phyloP scores from a whole-genome alignment of 2,797 vertebrate species.

The Catamblyrhynchus diadema region DNA sequence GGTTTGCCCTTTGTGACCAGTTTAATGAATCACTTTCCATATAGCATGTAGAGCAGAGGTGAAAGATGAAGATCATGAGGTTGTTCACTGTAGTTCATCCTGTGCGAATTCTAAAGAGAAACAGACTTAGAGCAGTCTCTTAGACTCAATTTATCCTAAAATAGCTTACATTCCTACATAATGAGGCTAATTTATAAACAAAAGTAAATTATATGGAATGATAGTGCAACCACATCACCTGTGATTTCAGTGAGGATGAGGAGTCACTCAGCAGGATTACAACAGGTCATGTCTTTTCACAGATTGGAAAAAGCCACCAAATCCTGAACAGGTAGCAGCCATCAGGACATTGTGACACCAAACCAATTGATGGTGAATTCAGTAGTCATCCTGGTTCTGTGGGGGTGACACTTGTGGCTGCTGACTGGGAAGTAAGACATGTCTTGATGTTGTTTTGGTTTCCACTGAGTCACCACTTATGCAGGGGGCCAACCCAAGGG shows the following conservation, averaged over 20 bases:
- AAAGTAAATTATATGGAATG: neutral
- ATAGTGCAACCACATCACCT: neutral
- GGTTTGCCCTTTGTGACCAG: neutral
- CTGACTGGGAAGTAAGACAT: neutral
- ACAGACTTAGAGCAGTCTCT: neutral
- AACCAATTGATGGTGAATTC: neutral
- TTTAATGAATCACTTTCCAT: neutral
- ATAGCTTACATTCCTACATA: neutral
- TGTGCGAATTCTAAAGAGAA: neutral
- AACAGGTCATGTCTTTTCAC: neutral
- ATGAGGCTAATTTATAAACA: neutral
- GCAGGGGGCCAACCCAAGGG: fast-evolving
- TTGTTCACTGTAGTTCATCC: neutral
- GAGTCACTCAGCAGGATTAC: neutral
- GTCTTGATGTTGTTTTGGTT: neutral
- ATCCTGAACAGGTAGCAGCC: neutral
- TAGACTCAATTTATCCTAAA: neutral
- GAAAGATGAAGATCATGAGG: neutral
- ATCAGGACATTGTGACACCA: neutral
- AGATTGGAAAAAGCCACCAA: neutral
- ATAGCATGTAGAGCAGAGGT: neutral
- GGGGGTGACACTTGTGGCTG: neutral
- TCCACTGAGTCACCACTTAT: neutral
- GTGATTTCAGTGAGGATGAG: neutral
- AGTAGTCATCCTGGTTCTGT: neutral